Conservation (phyloP, 2,797 vertebrate genomes). For the Pantherophis alleghaniensis region DNA sequence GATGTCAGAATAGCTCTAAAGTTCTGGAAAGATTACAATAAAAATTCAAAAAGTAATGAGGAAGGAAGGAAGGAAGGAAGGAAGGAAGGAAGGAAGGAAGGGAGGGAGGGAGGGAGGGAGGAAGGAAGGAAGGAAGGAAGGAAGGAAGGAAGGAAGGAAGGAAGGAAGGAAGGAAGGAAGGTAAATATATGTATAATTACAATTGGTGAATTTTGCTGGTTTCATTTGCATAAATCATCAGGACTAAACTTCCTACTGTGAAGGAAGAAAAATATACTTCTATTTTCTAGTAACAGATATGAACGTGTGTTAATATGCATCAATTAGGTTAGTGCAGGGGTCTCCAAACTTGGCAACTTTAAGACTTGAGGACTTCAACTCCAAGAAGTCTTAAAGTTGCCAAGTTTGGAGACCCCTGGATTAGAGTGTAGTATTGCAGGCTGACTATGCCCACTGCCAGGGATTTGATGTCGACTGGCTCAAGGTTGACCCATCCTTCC, state of each 20-base stretch:
- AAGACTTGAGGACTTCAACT: too few relatives aligned
- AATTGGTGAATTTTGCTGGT: background rate
- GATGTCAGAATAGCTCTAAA: slow-evolving; percentile 64
- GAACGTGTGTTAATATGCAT: background rate
- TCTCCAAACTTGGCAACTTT: too few relatives aligned
- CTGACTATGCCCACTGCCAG: background rate
- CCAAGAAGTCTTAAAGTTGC: too few relatives aligned
- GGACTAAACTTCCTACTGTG: background rate
- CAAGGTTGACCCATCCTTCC: background rate
- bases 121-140: too few relatives aligned
- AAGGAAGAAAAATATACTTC: background rate
- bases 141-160: background rate
- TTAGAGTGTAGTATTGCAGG: background rate
- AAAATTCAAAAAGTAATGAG: slow-evolving; percentile 47
- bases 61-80: too few relatives aligned
- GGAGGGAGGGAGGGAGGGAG: too few relatives aligned
- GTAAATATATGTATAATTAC: background rate
- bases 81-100: background rate
- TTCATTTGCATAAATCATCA: background rate
- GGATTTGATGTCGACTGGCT: background rate
- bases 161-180: background rate
- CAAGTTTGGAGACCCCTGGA: too few relatives aligned
- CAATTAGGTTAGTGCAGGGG: too few relatives aligned
- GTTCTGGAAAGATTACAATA: slow-evolving; percentile 65
- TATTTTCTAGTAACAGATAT: background rate